These are phyloP conservation scores for Leptopilina syphax DNA, from an alignment of 2,888 invertebrate genomes.

Conservation along the genomic window DNA sequence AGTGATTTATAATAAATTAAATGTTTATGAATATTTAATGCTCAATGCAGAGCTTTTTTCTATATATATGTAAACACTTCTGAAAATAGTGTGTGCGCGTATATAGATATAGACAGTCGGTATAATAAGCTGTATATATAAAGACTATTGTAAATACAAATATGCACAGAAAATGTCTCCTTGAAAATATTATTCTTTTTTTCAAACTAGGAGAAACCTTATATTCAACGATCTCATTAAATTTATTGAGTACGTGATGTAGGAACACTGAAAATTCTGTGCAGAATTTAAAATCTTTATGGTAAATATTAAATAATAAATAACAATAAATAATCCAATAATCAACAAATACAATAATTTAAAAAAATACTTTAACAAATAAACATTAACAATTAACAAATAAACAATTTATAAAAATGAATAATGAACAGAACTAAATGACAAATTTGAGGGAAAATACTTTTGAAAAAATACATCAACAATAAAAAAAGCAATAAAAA, in stretches of 20 bases:
- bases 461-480: too few species aligned
- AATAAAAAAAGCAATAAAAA: too few species aligned
- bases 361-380: too few species aligned
- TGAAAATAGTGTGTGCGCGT: background rate
- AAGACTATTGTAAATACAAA: background rate
- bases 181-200: background rate
- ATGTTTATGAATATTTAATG: background rate
- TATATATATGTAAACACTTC: too few species aligned
- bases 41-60: background rate
- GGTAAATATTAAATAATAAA: too few species aligned
- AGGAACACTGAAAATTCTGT: background rate
- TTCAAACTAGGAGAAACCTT: conserved; percentile 20
- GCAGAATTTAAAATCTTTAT: too few species aligned
- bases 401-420: too few species aligned
- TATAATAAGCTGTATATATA: background rate
- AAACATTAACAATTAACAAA: too few species aligned
- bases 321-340: too few species aligned
- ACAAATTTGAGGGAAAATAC: too few species aligned
- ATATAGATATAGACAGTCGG: background rate
- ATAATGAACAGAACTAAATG: too few species aligned
- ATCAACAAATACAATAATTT: too few species aligned
- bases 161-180: conserved; percentile 12
- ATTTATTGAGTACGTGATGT: conserved; percentile 2
- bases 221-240: conserved; percentile 4
- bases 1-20: background rate